Base-by-base conservation (phyloP, 2,113 vertebrate species). In the Phalacrocorax carbo region DNA sequence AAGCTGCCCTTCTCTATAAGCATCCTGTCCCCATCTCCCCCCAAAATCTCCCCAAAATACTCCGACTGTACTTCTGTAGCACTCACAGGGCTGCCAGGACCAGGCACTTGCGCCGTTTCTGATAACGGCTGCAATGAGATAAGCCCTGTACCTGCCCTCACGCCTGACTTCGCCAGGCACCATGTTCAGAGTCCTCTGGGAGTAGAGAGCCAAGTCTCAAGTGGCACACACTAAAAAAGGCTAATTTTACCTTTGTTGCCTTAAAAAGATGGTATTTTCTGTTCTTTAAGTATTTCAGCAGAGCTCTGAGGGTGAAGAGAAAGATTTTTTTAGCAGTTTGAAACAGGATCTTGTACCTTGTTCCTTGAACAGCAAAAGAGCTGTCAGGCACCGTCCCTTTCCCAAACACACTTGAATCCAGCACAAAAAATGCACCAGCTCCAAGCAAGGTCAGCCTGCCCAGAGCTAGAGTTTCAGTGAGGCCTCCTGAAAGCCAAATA, bases 91-190 rank as follows among this genome's bases (percentile, higher is more conserved):
- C 52, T 25, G 30, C 44, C 38, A 62, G 81, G 48, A 69, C 36
- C 20, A 77, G 71, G 29, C 22, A 26, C 48, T 66, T 51, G 27
- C 44, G 22, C 38, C n/a, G 30, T 17, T 48, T 16, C 17, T 54
- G 51, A 2, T 23, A 51, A 32, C 36, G 22, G 20, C 38, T 81
- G 58, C 82, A 58, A 22, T n/a, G 16, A 70, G 69, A 13, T 5
- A 29, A 81, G 16, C 49, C 34, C 49, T 2, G 0, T 9, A 18
- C 9, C 20, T 52, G 44, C 11, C 16, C 16, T 40, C 3, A 0
- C 13, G 11, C 62, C n/a, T 0, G 3, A 7, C 25, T 58, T n/a
- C 10, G 7, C 1, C 49, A 44, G 21, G 58, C 57, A 20, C 57
- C 12, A 16, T 4, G 9, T 5, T 23, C 36, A 44, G 11, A 40